A percentile compares a stretch with the other conserved stretches of the same genome.
These are phyloP conservation scores for Rhaphigaster nebulosa DNA, from an alignment of 2,888 invertebrate species.

Conservation along the genomic window DNA sequence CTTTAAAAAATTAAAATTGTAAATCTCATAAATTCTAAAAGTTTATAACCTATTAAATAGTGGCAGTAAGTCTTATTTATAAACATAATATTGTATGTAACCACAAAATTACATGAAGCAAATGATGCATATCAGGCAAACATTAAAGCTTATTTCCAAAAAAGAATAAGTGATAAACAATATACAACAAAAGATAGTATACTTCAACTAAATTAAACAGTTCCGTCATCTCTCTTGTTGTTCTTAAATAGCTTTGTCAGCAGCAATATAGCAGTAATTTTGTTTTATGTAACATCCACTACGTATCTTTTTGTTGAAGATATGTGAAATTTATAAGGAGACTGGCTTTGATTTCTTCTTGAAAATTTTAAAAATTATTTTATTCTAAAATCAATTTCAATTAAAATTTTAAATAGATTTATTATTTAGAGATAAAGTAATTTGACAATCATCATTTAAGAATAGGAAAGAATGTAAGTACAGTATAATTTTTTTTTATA, in stretches of 20 bases:
- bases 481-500: too few species aligned
- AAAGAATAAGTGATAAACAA: background rate
- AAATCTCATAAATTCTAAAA: background rate
- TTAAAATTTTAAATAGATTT: too few species aligned
- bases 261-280: background rate
- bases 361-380: too few species aligned
- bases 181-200: background rate
- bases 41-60: too few species aligned
- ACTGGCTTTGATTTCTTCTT: too few species aligned
- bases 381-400: too few species aligned
- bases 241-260: background rate
- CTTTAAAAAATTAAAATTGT: constrained; percentile 69
- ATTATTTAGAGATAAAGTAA: too few species aligned
- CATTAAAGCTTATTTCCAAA: background rate
- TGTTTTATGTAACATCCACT: background rate
- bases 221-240: background rate
- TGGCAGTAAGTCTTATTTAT: background rate
- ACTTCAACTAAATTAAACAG: background rate
- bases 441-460: too few species aligned
- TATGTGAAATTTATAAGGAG: too few species aligned
- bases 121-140: background rate
- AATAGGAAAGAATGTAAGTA: too few species aligned
- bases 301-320: too few species aligned
- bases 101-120: background rate
- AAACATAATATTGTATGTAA: background rate